Base-by-base conservation (phyloP, 2,113 vertebrate species). In the Pimephales promelas region DNA sequence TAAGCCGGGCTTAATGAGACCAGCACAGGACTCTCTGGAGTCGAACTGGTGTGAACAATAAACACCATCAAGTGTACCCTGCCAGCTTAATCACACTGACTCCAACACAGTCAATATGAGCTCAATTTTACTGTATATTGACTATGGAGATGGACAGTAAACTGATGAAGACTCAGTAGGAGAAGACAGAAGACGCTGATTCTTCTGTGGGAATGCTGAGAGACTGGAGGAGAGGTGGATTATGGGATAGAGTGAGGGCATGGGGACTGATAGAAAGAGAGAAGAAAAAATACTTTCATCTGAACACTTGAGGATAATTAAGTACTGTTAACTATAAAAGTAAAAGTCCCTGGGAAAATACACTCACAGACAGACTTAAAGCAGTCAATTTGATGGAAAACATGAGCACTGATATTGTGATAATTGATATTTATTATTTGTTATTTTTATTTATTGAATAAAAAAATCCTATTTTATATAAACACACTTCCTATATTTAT, bases 261-360 rank as follows among this genome's bases (percentile, higher is more conserved):
- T 43, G 70, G 75, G 28, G 10, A 34, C 57, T 61, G 79, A 64
- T 22, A 40, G 61, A 68, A 66, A 45, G 14, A 62, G 47, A 81
- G 45, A 70, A 26, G 83, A 20, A 72, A 16, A 62, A 76, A 84
- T 78, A 80, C 76, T 88, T 83, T 91, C 90, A 83, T 88, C 84
- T 83, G 66, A 57, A 43, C 81, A 85, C 77, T 72, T 77, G 85
- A 90, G 89, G 86, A 90, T 70, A 26, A 86, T 24, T 72, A 66
- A 52, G 68, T 34, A 49, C 66, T 40, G 34, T 66, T 34, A 34
- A 66, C 16, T 68, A 22, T 68, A 22, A n/a, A n/a, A n/a, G n/a
- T n/a, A n/a, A n/a, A n/a, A 68, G 10, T 40, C 20, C 34, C 64
- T 40, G 64, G 18, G 20, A 22, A 68, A 22, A 9, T 6, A 47